phyloP scores from a whole-genome alignment of 1,140 invertebrate species.

The Zaprionus lachaisei region DNA sequence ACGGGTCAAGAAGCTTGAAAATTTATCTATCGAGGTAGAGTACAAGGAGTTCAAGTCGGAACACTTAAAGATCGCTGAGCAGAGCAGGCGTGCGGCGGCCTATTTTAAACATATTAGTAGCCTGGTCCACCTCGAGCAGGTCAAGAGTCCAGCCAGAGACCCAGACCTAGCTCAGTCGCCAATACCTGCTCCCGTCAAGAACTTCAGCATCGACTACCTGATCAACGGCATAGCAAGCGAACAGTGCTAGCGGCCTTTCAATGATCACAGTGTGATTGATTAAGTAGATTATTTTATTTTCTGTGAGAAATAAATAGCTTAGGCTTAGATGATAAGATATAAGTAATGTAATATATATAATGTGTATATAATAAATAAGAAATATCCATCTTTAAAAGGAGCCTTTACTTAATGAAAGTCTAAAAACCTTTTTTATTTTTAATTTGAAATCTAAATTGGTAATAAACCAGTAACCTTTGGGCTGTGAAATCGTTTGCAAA shows the following conservation, averaged over 20 bases:
- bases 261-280: slow-evolving; percentile 26
- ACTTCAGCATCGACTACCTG: slow-evolving; percentile 68
- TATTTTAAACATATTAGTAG: slow-evolving; percentile 66
- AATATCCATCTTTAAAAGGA: too few species aligned
- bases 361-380: background rate
- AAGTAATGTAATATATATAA: background rate
- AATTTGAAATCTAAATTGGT: too few species aligned
- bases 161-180: background rate
- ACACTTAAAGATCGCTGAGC: slow-evolving; percentile 64
- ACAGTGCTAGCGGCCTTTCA: slow-evolving; percentile 8
- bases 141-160: background rate
- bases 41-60: slow-evolving; percentile 65
- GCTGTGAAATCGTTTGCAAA: slow-evolving; percentile 2
- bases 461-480: background rate
- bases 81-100: slow-evolving; percentile 58
- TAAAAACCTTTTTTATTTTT: too few species aligned
- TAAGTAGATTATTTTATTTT: slow-evolving; percentile 19
- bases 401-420: background rate
- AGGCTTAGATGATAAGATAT: background rate
- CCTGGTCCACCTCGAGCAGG: slow-evolving; percentile 39
- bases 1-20: slow-evolving; percentile 72
- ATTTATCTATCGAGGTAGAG: slow-evolving; percentile 71
- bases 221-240: slow-evolving; percentile 52
- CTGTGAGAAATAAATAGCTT: slow-evolving; percentile 31
- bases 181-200: slow-evolving; percentile 34